Evolutionary conservation across 2,113 vertebrate genomes (phyloP).

Genomic region (Sprattus sprattus): DNA sequence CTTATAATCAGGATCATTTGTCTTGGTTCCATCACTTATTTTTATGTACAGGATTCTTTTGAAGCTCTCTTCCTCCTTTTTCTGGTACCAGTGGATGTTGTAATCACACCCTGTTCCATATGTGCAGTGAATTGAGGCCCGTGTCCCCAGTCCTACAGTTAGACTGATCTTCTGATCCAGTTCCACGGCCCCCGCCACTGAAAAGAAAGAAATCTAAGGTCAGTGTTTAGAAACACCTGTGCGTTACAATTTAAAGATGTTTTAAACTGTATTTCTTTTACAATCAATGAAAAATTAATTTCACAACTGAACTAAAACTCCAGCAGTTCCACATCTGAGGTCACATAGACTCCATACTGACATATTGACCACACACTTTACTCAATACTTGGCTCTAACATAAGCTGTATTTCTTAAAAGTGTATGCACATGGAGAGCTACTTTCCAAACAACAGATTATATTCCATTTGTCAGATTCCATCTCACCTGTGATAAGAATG

Average conservation of each 20-base stretch:
- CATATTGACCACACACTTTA: too few relatives aligned
- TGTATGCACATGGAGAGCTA: not conserved
- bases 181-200: slow-evolving; percentile 21
- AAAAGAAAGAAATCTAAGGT: not conserved
- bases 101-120: not conserved
- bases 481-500: not conserved
- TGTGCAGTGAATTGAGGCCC: slow-evolving; percentile 17
- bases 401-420: not conserved
- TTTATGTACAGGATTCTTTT: not conserved
- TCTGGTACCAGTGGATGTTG: slow-evolving; percentile 39
- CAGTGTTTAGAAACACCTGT: not conserved
- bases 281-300: too few relatives aligned
- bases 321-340: too few relatives aligned
- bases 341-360: too few relatives aligned
- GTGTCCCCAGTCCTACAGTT: not conserved
- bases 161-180: slow-evolving; percentile 29
- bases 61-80: slow-evolving; percentile 28
- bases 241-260: not conserved
- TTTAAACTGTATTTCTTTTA: not conserved
- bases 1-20: not conserved
- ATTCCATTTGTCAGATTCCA: not conserved
- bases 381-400: not conserved
- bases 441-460: not conserved
- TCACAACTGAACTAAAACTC: too few relatives aligned
- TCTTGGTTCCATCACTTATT: not conserved